A percentile compares a stretch with the other conserved stretches of the same genome.
phyloP scores from a whole-genome alignment of 2,113 vertebrate genomes.

The Regulus satrapa region DNA sequence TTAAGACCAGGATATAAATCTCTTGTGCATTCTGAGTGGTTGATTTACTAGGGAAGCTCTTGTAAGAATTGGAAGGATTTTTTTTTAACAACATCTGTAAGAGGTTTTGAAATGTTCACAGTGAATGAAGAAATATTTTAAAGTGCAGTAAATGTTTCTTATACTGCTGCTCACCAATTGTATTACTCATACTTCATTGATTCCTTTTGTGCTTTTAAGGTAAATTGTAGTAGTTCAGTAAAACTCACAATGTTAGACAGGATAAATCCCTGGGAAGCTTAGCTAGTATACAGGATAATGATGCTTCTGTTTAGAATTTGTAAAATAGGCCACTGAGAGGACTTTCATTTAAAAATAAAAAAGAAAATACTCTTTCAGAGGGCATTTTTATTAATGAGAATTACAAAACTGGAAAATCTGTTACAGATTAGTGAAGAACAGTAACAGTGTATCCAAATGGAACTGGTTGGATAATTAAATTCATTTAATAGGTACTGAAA shows the following conservation, averaged over 20 bases:
- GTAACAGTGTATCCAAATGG: background rate
- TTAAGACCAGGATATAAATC: background rate
- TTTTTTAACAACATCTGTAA: background rate
- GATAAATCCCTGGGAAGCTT: background rate
- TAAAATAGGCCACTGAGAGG: background rate
- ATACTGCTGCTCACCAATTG: background rate
- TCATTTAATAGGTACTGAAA: constrained; percentile 8
- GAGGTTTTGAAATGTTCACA: background rate
- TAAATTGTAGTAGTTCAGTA: background rate
- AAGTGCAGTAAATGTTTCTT: background rate
- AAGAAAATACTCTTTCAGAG: background rate
- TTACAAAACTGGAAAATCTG: constrained; percentile 30
- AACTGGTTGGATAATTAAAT: constrained; percentile 20
- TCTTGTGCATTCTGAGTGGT: background rate
- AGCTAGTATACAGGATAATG: background rate
- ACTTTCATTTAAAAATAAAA: background rate
- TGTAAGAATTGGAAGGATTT: background rate
- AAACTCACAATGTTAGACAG: background rate
- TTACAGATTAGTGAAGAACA: background rate
- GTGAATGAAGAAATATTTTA: background rate
- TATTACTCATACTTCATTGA: background rate
- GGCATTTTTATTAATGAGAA: constrained; percentile 33
- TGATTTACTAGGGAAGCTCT: background rate
- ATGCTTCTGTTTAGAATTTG: constrained; percentile 31
- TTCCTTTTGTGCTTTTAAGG: background rate